Base-by-base conservation (phyloP, 1,140 invertebrate genomes). In the Nomia melanderi region DNA sequence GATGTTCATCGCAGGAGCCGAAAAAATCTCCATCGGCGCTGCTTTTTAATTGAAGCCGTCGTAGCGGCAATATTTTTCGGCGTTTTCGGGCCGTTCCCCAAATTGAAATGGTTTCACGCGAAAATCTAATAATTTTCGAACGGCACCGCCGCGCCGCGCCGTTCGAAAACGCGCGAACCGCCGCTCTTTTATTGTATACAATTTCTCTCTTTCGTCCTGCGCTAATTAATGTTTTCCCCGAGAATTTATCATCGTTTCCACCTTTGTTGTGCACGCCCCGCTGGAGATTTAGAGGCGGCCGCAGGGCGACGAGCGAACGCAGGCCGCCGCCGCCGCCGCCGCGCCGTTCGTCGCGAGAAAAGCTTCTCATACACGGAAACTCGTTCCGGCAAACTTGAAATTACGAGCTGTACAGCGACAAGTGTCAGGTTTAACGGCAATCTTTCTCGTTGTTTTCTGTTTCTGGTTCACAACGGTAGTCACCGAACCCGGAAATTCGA, bases 251-350 rank as follows among this genome's bases (percentile, higher is more conserved):
- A 60, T 70, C 54, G 20, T 36, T 36, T 3, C 8, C 9, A 11
- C 33, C 41, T 44, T 70, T 70, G 67, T 70, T 71, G 56, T 60
- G 56, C 39, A 25, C 47, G 44, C 47, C 60, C 60, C 69, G 56
- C 39, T 29, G 39, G 59, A 60, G 69, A 71, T 71, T 71, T 71
- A 71, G 39, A 27, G 11, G 69, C n/a, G 2, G 11, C 11, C 20
- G 17, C n/a, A n/a, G 29, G 9, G 29, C 64, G 4, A 31, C 67
- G 69, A 60, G 31, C 29, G 27, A 70, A 59, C 11, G 36, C 39
- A 20, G n/a, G n/a, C n/a, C n/a, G n/a, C n/a, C n/a, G n/a, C n/a
- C n/a, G n/a, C n/a, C n/a, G n/a, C n/a, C n/a, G n/a, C n/a, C 5
- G 12, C 54, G 36, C 25, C 6, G 11, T n/a, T 70, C 17, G 27